Evolutionary conservation across 2,113 vertebrate species (phyloP).

Genomic region (Austrofundulus limnaeus): DNA sequence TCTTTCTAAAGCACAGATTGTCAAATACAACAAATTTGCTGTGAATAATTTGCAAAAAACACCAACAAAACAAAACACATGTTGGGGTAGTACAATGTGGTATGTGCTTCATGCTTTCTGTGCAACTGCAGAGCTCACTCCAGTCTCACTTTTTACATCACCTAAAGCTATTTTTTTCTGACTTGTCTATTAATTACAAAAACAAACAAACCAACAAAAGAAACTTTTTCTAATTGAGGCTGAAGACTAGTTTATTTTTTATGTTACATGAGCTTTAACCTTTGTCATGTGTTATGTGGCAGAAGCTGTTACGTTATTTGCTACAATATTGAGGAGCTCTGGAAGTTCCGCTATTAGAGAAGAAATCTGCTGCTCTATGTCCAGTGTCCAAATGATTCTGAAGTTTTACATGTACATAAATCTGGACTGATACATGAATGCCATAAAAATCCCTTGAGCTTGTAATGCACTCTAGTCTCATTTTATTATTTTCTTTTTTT

Average conservation of each 20-base stretch:
- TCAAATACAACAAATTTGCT: conserved; percentile 21
- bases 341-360: no score
- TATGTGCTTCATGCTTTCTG: conserved; percentile 24
- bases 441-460: conserved; percentile 29
- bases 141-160: no score
- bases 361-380: background rate
- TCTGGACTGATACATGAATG: conserved; percentile 8
- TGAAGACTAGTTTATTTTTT: no score
- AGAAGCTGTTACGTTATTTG: background rate
- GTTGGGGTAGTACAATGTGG: conserved; percentile 34
- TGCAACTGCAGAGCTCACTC: conserved; percentile 5
- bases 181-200: no score
- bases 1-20: conserved; percentile 9
- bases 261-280: no score
- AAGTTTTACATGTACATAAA: background rate
- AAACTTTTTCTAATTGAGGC: no score
- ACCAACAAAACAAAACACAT: conserved; percentile 41
- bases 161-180: no score
- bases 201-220: no score
- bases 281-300: background rate
- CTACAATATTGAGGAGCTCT: no score
- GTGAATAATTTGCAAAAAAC: conserved; percentile 25
- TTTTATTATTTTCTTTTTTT: no score
- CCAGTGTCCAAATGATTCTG: conserved; percentile 3
- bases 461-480: conserved; percentile 18